Base-by-base conservation (phyloP, 92 coral and sea anemone genomes). In the Siderastrea siderea region DNA sequence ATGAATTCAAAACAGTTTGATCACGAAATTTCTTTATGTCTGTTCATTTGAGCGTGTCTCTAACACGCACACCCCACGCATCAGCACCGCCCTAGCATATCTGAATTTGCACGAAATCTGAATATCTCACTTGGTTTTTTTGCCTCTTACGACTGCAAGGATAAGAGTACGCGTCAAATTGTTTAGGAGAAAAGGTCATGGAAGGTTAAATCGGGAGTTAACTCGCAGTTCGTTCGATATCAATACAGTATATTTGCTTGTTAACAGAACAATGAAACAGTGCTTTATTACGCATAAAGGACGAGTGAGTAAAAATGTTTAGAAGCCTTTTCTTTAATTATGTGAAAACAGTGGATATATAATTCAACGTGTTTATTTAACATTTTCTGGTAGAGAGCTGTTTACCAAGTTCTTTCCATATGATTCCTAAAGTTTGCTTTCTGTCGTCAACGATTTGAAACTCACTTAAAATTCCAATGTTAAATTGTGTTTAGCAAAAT, bases 11-110 rank as follows among this genome's bases (percentile, higher is more conserved):
- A 50, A 26, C 61, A 44, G 49, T 51, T 68, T 44, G 50, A 68
- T 69, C 68, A 57, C 68, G 86, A 70, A 47, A 7, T 68, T 43
- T 74, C 81, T 84, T 84, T 74, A 53, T 73, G n/a, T 45, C 48
- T 74, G 73, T 11, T 84, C 87, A 84, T 26, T 50, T 62, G 63
- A 73, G 80, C 87, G 77, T 84, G 81, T 74, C 72, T 45, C 47
- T 50, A 74, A 26, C 78, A 73, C 57, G 57, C 59, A 73, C 77
- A 49, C 62, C 10, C 10, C 14, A 61, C 17, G 43, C 47, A 15
- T 50, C 4, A 83, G 58, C 79, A 62, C 74, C 81, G 80, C 87
- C 81, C 87, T 7, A 45, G 43, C 5, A 54, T 1, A 44, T 43
- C 72, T 12, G 43, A 69, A 51, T 38, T 44, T 44, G 6, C 67